These are phyloP conservation scores for Sebastes kiyomatsui DNA, from an alignment of 2,797 vertebrate species.

Conservation along the genomic window DNA sequence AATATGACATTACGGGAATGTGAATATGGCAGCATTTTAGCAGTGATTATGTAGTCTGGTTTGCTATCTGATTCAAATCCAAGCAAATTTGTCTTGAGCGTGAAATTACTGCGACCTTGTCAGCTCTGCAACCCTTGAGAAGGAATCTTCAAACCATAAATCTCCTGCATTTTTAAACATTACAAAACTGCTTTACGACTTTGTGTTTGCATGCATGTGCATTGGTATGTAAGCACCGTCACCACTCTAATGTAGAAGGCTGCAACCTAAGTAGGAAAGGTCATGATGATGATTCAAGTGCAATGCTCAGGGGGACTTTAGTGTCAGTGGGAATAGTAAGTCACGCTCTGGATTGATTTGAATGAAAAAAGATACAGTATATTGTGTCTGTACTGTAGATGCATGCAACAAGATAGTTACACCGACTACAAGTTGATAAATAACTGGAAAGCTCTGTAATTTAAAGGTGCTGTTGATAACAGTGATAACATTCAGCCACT, in stretches of 20 bases:
- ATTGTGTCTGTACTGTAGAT: neutral
- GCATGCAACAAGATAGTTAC: neutral
- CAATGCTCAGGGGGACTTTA: neutral
- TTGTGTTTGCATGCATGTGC: neutral
- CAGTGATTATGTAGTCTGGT: neutral
- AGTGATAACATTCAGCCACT: too few relatives aligned
- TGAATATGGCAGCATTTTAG: neutral
- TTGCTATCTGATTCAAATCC: neutral
- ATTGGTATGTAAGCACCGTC: neutral
- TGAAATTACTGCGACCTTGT: neutral
- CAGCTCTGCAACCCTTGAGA: neutral
- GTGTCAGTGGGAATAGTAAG: neutral
- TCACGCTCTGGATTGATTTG: neutral
- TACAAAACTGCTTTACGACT: neutral
- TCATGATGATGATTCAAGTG: neutral
- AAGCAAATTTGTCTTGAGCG: neutral
- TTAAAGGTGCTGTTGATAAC: too few relatives aligned
- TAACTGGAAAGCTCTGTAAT: neutral
- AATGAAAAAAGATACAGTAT: neutral
- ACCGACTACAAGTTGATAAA: neutral
- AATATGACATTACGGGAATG: neutral
- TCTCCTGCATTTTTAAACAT: neutral
- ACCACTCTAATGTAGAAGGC: neutral
- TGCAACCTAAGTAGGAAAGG: constrained; percentile 27
- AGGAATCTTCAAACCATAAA: neutral